These are phyloP conservation scores for Falco concolor DNA, from an alignment of 2,797 vertebrate species.

Conservation along the genomic window DNA sequence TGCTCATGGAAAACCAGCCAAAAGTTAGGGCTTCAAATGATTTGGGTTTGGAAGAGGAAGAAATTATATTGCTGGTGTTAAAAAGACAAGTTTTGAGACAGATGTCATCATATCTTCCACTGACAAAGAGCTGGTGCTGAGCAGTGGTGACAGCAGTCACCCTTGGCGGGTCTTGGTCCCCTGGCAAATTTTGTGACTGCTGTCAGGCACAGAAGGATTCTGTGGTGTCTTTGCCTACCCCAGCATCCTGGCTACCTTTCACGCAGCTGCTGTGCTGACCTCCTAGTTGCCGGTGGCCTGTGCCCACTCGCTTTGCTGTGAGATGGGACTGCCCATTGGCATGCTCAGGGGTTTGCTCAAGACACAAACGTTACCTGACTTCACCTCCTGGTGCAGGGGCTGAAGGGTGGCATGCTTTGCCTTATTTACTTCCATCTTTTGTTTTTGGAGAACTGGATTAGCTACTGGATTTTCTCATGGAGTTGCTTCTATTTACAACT, in stretches of 20 bases:
- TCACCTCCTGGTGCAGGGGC: not conserved
- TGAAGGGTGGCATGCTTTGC: not conserved
- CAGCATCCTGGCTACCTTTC: not conserved
- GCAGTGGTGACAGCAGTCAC: not conserved
- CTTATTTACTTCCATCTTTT: not conserved
- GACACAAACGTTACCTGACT: not conserved
- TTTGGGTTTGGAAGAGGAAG: not conserved
- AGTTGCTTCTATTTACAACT: not conserved
- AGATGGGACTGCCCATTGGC: not conserved
- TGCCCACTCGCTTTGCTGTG: not conserved
- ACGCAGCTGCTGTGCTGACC: not conserved
- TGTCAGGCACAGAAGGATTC: not conserved
- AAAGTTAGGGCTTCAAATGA: not conserved
- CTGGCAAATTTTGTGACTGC: not conserved
- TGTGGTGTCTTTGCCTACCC: not conserved
- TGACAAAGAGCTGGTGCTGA: not conserved
- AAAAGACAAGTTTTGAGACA: not conserved
- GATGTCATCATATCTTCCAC: not conserved
- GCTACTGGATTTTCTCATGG: not conserved
- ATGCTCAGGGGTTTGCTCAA: not conserved
- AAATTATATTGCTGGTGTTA: not conserved
- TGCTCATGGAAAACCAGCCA: not conserved
- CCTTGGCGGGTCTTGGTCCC: not conserved
- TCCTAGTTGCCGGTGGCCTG: not conserved
- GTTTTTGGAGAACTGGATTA: not conserved